These are phyloP conservation scores for Ommatoiulus sabulosus DNA, from an alignment of 2,888 invertebrate species.

Conservation along the genomic window DNA sequence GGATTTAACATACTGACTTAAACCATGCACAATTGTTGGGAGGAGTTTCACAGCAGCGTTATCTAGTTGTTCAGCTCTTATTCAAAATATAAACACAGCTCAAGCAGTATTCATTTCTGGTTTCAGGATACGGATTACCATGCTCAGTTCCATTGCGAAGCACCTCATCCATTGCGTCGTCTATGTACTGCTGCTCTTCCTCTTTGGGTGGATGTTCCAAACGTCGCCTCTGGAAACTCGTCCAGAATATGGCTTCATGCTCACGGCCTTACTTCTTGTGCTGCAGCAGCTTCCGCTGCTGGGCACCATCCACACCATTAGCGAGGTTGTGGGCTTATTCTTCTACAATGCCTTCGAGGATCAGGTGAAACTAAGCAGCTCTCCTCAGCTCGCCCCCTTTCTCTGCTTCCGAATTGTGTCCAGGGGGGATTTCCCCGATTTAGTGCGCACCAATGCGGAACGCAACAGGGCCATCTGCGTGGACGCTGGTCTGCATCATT, in stretches of 20 bases:
- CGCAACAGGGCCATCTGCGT: slow-evolving; percentile 88
- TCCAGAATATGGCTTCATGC: slow-evolving; percentile 82
- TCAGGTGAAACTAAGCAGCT: slow-evolving; percentile 87
- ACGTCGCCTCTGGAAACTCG: slow-evolving; percentile 78
- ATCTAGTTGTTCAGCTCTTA: too few species aligned
- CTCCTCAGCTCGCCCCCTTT: slow-evolving; percentile 91
- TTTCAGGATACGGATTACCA: neutral
- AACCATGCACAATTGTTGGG: too few species aligned
- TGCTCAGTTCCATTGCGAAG: neutral
- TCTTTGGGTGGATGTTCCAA: neutral
- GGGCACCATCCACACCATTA: slow-evolving; percentile 86
- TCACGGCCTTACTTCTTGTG: slow-evolving; percentile 80
- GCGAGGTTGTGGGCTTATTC: slow-evolving; percentile 87
- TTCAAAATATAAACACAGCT: too few species aligned
- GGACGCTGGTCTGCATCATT: slow-evolving; percentile 93
- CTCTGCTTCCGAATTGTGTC: slow-evolving; percentile 95
- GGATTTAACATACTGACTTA: too few species aligned
- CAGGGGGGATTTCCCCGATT: slow-evolving; percentile 90
- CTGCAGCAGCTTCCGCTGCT: slow-evolving; percentile 84
- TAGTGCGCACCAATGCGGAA: slow-evolving; percentile 87
- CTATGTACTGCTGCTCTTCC: neutral
- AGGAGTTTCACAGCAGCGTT: too few species aligned
- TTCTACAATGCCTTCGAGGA: slow-evolving; percentile 96
- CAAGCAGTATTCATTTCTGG: too few species aligned
- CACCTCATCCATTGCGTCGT: neutral